Percentiles rank a stretch among this genome's conserved stretches.
phyloP scores from a whole-genome alignment of 2,888 invertebrate species.

The Plusia festucae region DNA sequence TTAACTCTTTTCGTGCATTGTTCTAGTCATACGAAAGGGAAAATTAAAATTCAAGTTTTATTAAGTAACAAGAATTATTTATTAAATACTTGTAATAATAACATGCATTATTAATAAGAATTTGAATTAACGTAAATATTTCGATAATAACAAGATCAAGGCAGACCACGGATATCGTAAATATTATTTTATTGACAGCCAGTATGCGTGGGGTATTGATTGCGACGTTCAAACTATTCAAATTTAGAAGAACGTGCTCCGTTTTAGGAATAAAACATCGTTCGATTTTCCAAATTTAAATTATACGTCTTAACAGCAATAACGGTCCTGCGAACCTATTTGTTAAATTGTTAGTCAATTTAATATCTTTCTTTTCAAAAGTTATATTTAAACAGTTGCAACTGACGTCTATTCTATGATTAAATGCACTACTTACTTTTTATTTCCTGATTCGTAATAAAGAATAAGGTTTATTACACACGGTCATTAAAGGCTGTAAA shows the following conservation, averaged over 20 bases:
- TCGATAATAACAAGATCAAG: slow-evolving; percentile 51
- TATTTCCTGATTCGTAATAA: slow-evolving; percentile 36
- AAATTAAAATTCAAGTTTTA: no score
- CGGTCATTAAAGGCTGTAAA: slow-evolving; percentile 17
- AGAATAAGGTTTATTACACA: slow-evolving; percentile 27
- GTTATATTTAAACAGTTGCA: no score
- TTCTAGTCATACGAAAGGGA: no score
- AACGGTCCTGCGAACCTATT: slow-evolving; percentile 12
- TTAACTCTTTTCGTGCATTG: background rate
- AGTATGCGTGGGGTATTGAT: slow-evolving; percentile 44
- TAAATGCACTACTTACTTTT: slow-evolving; percentile 10
- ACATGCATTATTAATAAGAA: background rate
- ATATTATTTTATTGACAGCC: slow-evolving; percentile 51
- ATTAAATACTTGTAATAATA: no score
- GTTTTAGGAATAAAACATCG: slow-evolving; percentile 40
- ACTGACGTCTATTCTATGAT: no score
- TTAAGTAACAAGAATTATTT: no score
- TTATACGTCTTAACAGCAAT: slow-evolving; percentile 21
- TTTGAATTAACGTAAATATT: slow-evolving; percentile 13
- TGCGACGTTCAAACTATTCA: slow-evolving; percentile 54
- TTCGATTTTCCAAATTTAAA: slow-evolving; percentile 30
- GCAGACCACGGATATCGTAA: slow-evolving; percentile 40
- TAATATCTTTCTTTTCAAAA: background rate
- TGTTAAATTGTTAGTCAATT: slow-evolving; percentile 21
- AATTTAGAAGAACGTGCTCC: slow-evolving; percentile 43